Conservation (phyloP, 2,888 invertebrate genomes). For the Adelognathus sp. region DNA sequence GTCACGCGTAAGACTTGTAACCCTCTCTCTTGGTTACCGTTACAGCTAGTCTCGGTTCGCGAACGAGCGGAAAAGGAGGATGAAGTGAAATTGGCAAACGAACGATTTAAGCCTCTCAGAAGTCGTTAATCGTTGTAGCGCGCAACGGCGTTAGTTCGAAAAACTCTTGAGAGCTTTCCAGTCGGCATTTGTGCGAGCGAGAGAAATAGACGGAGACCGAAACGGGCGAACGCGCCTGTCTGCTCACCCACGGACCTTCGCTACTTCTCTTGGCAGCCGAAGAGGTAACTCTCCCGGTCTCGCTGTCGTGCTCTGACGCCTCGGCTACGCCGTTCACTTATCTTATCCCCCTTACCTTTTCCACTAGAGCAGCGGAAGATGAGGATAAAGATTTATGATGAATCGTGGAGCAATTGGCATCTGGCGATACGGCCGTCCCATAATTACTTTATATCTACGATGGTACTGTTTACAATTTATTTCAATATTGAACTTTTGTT, state of each 20-base stretch:
- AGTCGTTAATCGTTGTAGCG: constrained; percentile 62
- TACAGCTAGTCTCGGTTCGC: constrained; percentile 31
- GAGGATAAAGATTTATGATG: too few species aligned
- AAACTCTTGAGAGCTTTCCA: constrained; percentile 42
- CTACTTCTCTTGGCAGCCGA: neutral
- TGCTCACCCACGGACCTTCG: neutral
- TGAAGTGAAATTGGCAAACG: constrained; percentile 42
- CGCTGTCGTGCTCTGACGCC: neutral
- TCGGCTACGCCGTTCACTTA: neutral
- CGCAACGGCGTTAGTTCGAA: constrained; percentile 5
- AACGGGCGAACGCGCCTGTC: constrained; percentile 8
- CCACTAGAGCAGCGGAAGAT: neutral
- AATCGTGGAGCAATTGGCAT: too few species aligned
- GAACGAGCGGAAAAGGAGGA: constrained; percentile 9
- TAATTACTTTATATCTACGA: too few species aligned
- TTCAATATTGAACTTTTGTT: too few species aligned
- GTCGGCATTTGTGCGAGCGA: constrained; percentile 2
- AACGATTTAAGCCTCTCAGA: constrained; percentile 55
- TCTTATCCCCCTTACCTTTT: neutral
- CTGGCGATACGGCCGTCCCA: too few species aligned
- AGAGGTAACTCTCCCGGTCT: neutral
- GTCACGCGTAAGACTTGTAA: constrained; percentile 61
- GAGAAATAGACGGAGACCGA: neutral
- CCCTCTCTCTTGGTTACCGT: constrained; percentile 53
- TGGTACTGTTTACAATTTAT: too few species aligned